Evolutionary conservation across 2,113 vertebrate species (phyloP).

Genomic region (Crotalus helleri): DNA sequence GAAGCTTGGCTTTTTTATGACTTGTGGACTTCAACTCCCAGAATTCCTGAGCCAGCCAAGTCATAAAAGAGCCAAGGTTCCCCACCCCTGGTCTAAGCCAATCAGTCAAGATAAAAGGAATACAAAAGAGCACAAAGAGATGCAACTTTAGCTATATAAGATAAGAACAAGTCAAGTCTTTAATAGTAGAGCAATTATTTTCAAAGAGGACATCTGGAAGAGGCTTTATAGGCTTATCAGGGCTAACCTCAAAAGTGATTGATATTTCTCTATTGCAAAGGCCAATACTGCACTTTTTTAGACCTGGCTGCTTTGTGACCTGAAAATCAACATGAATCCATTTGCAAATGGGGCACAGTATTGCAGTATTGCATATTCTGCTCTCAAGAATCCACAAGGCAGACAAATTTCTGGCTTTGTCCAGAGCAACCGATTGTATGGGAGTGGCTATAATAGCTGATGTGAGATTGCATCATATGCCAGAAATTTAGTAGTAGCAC

Average conservation of each 20-base stretch:
- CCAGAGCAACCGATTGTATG: not conserved
- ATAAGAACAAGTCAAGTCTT: not conserved
- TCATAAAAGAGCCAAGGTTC: no score
- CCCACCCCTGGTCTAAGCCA: not conserved
- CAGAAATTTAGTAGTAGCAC: not conserved
- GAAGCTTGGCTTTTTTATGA: no score
- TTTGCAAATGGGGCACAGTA: not conserved
- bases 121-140: not conserved
- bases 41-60: no score
- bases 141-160: not conserved
- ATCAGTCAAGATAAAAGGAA: not conserved
- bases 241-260: conserved; percentile 1
- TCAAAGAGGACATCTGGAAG: not conserved
- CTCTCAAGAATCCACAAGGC: not conserved
- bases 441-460: not conserved
- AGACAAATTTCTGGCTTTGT: not conserved
- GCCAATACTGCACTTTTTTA: not conserved
- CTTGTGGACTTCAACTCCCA: no score
- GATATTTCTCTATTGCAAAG: conserved; percentile 5
- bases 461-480: not conserved
- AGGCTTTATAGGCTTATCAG: not conserved
- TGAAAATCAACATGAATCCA: not conserved
- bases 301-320: not conserved
- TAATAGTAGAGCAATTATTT: not conserved
- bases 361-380: not conserved